A percentile compares a stretch with the other conserved stretches of the same genome.
Conservation (phyloP, 2,113 vertebrate species). For the Tachysurus vachellii region DNA sequence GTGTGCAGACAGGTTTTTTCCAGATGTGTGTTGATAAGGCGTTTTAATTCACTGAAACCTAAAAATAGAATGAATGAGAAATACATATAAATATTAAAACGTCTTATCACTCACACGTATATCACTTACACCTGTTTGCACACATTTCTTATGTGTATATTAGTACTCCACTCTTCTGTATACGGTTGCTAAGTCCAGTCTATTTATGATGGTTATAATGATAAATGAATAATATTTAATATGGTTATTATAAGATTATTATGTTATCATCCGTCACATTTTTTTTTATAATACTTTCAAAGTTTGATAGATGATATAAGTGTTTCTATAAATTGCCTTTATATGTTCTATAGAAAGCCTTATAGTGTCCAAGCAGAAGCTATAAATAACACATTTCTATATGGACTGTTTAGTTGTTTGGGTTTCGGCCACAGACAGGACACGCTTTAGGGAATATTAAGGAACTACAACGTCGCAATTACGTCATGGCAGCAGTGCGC, state of each 20-base stretch:
- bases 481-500: conserved; percentile 8
- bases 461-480: neutral
- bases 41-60: too few relatives aligned
- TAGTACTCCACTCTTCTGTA: neutral
- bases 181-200: neutral
- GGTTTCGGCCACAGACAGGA: neutral
- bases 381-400: neutral
- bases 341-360: neutral
- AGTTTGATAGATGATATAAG: neutral
- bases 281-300: neutral
- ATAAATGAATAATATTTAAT: too few relatives aligned
- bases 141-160: neutral
- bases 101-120: too few relatives aligned
- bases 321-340: neutral
- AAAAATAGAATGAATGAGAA: neutral
- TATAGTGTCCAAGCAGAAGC: neutral
- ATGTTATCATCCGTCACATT: too few relatives aligned
- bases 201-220: neutral
- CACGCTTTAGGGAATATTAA: neutral
- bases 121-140: neutral
- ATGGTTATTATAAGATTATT: neutral
- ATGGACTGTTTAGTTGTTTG: neutral
- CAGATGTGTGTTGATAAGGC: too few relatives aligned
- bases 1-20: too few relatives aligned
- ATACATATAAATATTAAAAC: too few relatives aligned